Percentiles rank a stretch among this genome's conserved stretches.
phyloP scores from a whole-genome alignment of 2,113 vertebrate species.

The Arenaria interpres region DNA sequence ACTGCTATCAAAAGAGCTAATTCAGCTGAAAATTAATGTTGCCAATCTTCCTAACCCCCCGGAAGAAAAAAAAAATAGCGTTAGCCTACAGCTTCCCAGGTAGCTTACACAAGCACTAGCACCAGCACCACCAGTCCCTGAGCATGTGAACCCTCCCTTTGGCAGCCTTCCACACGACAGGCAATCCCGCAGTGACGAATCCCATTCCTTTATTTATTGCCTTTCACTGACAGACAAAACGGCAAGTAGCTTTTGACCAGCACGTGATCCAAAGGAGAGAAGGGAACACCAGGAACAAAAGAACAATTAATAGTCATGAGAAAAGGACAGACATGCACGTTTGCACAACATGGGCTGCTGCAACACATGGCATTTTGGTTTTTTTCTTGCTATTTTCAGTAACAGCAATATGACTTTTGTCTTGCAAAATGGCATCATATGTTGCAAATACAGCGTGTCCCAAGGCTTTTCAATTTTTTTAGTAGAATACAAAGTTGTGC shows the following conservation, averaged over 20 bases:
- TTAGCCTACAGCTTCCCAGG: not conserved
- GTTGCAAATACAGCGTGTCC: not conserved
- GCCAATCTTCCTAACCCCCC: not conserved
- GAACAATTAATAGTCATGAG: not conserved
- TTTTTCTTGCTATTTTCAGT: not conserved
- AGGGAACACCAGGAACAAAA: not conserved
- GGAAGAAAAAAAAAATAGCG: fast-evolving
- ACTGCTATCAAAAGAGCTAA: not conserved
- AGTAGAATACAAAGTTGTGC: not conserved
- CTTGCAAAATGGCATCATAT: not conserved
- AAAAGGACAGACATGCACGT: not conserved
- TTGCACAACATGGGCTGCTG: not conserved
- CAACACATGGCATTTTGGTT: not conserved
- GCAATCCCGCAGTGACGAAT: not conserved
- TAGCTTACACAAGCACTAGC: not conserved
- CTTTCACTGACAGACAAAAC: not conserved
- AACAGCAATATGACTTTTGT: not conserved
- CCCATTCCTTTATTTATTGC: not conserved
- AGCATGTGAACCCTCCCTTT: not conserved
- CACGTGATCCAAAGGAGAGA: not conserved
- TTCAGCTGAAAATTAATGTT: not conserved
- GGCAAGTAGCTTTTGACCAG: not conserved
- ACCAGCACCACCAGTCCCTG: not conserved
- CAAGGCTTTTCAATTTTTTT: not conserved
- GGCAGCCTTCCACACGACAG: not conserved